These are phyloP conservation scores for Boulengeromyrus knoepffleri DNA, from an alignment of 2,113 vertebrate species.

Conservation along the genomic window DNA sequence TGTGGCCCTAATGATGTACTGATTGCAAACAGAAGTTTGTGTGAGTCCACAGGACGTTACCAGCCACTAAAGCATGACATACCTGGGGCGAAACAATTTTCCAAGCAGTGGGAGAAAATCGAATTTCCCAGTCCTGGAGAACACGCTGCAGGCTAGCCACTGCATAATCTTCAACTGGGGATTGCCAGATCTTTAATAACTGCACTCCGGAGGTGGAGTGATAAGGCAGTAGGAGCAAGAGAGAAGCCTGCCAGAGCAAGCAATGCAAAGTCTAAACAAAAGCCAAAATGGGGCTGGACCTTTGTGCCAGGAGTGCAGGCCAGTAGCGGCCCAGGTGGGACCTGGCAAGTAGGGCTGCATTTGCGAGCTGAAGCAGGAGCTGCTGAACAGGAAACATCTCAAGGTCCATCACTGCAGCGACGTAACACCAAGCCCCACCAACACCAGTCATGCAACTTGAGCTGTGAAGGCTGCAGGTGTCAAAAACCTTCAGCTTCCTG, in stretches of 20 bases:
- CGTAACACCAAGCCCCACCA: background rate
- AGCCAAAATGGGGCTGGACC: background rate
- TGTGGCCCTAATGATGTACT: background rate
- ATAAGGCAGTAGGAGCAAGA: background rate
- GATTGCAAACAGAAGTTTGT: background rate
- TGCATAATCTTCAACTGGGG: background rate
- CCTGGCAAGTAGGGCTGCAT: background rate
- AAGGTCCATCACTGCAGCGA: background rate
- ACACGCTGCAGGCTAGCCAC: background rate
- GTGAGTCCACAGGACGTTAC: background rate
- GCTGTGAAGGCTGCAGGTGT: background rate
- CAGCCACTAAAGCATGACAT: background rate
- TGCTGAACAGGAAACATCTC: background rate
- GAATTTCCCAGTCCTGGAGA: background rate
- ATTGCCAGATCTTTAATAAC: background rate
- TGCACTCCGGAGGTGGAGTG: background rate
- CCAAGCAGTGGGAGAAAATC: background rate
- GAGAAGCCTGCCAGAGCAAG: background rate
- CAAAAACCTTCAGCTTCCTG: background rate
- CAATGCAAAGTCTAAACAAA: background rate
- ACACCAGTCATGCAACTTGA: background rate
- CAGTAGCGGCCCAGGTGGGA: background rate
- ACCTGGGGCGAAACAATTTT: background rate
- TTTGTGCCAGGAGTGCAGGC: background rate
- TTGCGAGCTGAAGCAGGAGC: background rate